phyloP scores from a whole-genome alignment of 1,140 invertebrate species.

The Bombus fervidus region DNA sequence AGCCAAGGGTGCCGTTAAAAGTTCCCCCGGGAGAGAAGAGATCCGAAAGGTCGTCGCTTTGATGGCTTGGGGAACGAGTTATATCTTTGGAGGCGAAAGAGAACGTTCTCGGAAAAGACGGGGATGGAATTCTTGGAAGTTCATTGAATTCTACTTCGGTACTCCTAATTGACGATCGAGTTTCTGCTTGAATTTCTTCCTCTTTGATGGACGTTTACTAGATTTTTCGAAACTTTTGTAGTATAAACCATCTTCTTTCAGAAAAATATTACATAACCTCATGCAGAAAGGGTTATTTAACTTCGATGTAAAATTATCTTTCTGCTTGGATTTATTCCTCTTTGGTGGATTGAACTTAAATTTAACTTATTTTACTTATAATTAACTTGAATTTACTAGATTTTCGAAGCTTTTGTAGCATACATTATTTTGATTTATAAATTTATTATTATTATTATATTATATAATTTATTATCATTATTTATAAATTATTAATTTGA shows the following conservation, averaged over 20 bases:
- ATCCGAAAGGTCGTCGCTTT: background rate
- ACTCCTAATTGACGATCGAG: background rate
- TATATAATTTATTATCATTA: no score
- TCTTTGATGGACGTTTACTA: background rate
- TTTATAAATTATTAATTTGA: no score
- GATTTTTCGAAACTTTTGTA: background rate
- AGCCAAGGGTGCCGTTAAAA: conserved; percentile 2
- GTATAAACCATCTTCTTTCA: background rate
- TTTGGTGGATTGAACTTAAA: no score
- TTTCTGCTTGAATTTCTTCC: background rate
- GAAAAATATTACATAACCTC: background rate
- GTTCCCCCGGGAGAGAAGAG: background rate
- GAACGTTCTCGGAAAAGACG: background rate
- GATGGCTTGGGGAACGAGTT: conserved; percentile 26
- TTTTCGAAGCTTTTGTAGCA: no score
- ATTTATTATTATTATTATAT: no score
- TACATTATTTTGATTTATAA: no score
- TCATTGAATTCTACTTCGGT: background rate
- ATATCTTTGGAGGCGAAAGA: background rate
- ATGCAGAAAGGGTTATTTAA: background rate
- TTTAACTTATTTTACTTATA: no score
- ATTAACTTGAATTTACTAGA: no score
- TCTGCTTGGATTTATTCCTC: no score
- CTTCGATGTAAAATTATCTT: no score
- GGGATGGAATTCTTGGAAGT: conserved; percentile 9